phyloP scores from a whole-genome alignment of 2,797 vertebrate genomes.

The Microctenopoma lineatum region DNA sequence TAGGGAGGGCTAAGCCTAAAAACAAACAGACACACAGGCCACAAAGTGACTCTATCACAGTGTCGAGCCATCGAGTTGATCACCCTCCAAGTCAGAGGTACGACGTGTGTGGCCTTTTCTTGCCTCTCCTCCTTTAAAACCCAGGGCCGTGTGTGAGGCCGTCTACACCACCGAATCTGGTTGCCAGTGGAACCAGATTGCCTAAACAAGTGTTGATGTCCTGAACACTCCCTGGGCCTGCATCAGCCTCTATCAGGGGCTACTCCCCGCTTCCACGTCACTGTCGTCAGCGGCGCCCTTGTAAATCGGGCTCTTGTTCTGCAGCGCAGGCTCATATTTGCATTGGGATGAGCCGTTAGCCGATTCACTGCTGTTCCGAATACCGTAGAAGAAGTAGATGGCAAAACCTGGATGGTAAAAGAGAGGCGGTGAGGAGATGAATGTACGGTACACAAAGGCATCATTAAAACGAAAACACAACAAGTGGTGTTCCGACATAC shows the following conservation, averaged over 20 bases:
- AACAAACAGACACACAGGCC: constrained; percentile 29
- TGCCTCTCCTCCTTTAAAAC: constrained; percentile 50
- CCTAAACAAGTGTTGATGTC: constrained; percentile 33
- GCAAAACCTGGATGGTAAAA: constrained; percentile 84
- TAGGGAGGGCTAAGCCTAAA: constrained; percentile 49
- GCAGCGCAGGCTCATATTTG: constrained; percentile 70
- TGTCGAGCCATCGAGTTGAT: constrained; percentile 62
- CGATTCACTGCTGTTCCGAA: constrained; percentile 89
- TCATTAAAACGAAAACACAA: background rate
- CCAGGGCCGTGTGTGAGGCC: constrained; percentile 29
- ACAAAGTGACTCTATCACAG: constrained; percentile 39
- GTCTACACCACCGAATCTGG: constrained; percentile 39
- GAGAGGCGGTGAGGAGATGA: constrained; percentile 3
- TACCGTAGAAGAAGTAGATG: constrained; percentile 94
- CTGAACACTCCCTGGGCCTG: constrained; percentile 23
- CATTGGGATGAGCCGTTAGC: constrained; percentile 54
- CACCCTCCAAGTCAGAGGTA: constrained; percentile 71
- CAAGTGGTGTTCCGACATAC: constrained; percentile 69
- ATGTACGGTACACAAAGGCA: background rate
- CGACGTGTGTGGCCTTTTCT: constrained; percentile 57
- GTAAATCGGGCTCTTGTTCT: constrained; percentile 81
- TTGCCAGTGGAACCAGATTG: constrained; percentile 6
- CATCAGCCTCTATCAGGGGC: constrained; percentile 66
- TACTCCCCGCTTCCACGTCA: constrained; percentile 72
- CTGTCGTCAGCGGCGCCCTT: constrained; percentile 66